Evolutionary conservation across 2,797 vertebrate species (phyloP).

Genomic region (Catamblyrhynchus diadema): DNA sequence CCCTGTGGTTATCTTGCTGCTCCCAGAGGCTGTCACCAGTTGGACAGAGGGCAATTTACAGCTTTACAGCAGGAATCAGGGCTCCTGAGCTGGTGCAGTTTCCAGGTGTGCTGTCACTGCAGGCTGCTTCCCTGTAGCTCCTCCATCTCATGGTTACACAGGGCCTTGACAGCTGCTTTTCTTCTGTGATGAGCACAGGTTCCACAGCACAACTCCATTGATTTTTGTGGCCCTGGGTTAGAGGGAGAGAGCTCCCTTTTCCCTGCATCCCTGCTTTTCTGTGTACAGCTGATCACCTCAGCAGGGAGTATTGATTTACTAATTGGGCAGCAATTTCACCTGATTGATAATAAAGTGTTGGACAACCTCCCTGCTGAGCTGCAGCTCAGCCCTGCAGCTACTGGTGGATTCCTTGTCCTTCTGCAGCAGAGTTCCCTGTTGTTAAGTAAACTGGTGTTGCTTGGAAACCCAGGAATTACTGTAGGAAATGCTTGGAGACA

Average conservation of each 20-base stretch:
- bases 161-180: not conserved
- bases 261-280: not conserved
- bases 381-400: constrained; percentile 9
- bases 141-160: not conserved
- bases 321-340: constrained; percentile 58
- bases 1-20: not conserved
- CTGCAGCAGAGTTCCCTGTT: constrained; percentile 40
- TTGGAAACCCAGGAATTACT: constrained; percentile 56
- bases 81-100: not conserved
- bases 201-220: constrained; percentile 30
- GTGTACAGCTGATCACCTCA: not conserved
- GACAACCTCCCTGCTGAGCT: constrained; percentile 63
- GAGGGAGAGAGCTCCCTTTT: not conserved
- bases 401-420: constrained; percentile 44
- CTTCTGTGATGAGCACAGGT: not conserved
- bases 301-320: constrained; percentile 32
- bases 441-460: constrained; percentile 70
- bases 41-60: not conserved
- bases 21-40: not conserved
- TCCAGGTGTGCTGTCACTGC: not conserved
- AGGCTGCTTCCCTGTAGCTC: not conserved
- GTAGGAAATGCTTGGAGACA: constrained; percentile 14
- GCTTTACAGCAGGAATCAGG: not conserved
- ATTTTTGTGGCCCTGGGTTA: constrained; percentile 19
- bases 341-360: constrained; percentile 50